Base-by-base conservation (phyloP, 2,113 vertebrate genomes). In the Syngnathus floridae region DNA sequence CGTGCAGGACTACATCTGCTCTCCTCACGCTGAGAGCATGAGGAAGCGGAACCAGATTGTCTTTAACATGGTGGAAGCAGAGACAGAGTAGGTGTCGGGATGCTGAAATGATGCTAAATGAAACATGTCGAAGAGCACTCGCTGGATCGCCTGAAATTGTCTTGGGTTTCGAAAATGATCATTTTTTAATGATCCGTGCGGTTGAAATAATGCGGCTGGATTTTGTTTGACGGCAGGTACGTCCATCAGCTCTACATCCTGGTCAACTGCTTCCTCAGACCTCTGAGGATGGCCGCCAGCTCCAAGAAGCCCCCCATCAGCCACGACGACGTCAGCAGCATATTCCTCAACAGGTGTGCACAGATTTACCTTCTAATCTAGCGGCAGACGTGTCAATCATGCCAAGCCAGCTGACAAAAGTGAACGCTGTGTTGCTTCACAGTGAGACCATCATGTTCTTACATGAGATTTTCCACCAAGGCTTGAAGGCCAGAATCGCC, bases 361-460 rank as follows among this genome's bases (percentile, higher is more conserved):
- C 54, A 38, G 35, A 26, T 19, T 12, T 69, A 62, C 12, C 31
- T 22, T 70, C 38, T 4, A 36, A 51, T 31, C 59, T n/a, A 65
- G 48, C 65, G 12, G 51, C 51, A 64, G 7, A 64, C 55, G 48
- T 67, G 45, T 62, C 38, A 55, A n/a, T 46, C 22, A 62, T 63
- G 4, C 35, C 16, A 5, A 19, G 3, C 13, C 36, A 60, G 22
- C 54, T 72, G 62, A 62, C 22, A 21, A 52, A 35, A 21, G 6
- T 67, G 67, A 40, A 19, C 35, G 60, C 36, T 69, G 31, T 71
- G 43, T 74, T 64, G 35, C 6, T 17, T 51, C 38, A 35, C 85
- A 98, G 96, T 83, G 97, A 99, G 91, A 99, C 97, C 70, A 99
- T 99, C 77, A 99, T 99, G 96, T 98, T 99, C 87, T 93, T 99